These are phyloP conservation scores for Stomorhina lunata DNA, from an alignment of 2,888 invertebrate genomes.

Conservation along the genomic window DNA sequence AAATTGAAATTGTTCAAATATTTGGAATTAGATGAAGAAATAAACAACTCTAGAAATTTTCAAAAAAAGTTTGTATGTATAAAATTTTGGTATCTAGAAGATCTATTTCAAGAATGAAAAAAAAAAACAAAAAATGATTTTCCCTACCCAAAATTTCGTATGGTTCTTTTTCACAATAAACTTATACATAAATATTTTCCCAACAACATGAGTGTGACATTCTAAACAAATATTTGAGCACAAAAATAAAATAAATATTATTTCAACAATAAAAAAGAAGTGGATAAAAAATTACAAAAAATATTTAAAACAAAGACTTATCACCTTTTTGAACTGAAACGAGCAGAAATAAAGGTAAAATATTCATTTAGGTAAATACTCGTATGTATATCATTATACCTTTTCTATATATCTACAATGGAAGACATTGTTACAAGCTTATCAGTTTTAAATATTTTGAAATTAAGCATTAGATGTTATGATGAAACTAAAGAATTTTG, in stretches of 20 bases:
- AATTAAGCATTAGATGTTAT: not conserved
- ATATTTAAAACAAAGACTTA: conserved; percentile 22
- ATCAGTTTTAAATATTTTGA: conserved; percentile 19
- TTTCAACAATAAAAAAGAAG: not conserved
- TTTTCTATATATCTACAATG: conserved; percentile 35
- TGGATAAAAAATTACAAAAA: not conserved
- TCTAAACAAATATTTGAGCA: conserved; percentile 11
- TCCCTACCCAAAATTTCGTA: not conserved
- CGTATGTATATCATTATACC: not conserved
- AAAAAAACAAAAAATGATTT: too few relatives aligned
- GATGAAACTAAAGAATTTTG: too few relatives aligned
- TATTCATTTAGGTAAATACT: not conserved
- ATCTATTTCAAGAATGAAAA: conserved; percentile 21
- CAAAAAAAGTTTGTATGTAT: not conserved
- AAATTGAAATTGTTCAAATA: not conserved
- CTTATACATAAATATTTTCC: not conserved
- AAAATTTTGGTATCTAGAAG: not conserved
- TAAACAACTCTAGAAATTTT: not conserved
- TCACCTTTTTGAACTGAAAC: not conserved
- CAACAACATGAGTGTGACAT: not conserved
- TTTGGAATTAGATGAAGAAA: conserved; percentile 4
- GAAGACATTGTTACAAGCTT: conserved; percentile 23
- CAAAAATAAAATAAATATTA: not conserved
- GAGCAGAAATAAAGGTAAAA: not conserved
- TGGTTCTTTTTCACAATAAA: conserved; percentile 1